Base-by-base conservation (phyloP, 2,797 vertebrate species). In the Orestias chungarensis region DNA sequence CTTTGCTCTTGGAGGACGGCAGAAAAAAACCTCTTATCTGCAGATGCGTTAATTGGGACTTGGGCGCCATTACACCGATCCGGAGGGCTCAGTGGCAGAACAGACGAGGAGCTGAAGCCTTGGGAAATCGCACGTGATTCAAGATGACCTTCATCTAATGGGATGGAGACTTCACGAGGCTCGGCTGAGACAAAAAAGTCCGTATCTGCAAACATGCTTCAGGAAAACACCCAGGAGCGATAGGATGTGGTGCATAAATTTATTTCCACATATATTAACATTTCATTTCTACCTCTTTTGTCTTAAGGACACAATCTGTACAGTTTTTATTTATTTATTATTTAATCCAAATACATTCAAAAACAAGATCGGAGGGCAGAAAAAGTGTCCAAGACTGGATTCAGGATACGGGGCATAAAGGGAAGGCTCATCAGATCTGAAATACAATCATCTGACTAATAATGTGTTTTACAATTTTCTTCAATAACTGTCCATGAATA, bases 201-300 rank as follows among this genome's bases (percentile, higher is more conserved):
- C 66, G 67, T 70, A 31, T 66, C 76, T 80, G 50, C 23, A 44
- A 55, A 70, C 40, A 50, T 64, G 55, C 43, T 38, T 77, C 44
- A 87, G 33, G n/a, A n/a, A 85, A 84, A 88, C 2, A 70, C 43
- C 73, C 65, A 64, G 42, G 73, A 89, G 85, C 62, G 83, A 66
- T 17, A 35, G 33, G 4, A 76, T 81, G 66, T 86, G 84, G 81
- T 89, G 83, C 87, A 92, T 88, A 73, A 86, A 89, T 92, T 91
- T 89, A 92, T 93, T 92, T 91, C 75, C 85, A 89, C 87, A 89
- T 89, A 92, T 91, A 88, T 87, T 87, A 90, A 88, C 82, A 89
- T 81, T 84, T 85, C 76, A 9, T 77, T 85, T 77, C 62, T 74
- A 80, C 17, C 73, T 71, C 20, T 35, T 27, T 76, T 86, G 82